Percentiles rank a stretch among this genome's conserved stretches.
Evolutionary conservation across 30 jellyfish, hydroid and myxozoan genomes (phyloP).

Genomic region (Aurelia sp.): DNA sequence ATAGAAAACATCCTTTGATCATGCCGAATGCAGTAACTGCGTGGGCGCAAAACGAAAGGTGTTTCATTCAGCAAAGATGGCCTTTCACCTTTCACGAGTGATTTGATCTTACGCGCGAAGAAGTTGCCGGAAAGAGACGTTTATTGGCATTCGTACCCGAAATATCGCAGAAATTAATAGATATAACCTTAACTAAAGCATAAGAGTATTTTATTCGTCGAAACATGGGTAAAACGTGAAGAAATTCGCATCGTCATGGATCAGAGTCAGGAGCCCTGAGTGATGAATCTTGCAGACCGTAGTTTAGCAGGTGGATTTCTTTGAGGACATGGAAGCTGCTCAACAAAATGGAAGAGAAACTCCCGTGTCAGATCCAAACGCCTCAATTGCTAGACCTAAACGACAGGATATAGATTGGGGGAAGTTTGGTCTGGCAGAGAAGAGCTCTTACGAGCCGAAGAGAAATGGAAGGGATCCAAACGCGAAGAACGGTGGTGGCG

Average conservation of each 20-base stretch:
- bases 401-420: conserved; percentile 79
- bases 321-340: conserved; percentile 15
- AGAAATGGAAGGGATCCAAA: conserved; percentile 8
- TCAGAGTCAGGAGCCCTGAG: too few species aligned
- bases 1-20: too few species aligned
- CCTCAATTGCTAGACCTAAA: conserved; percentile 15
- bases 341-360: conserved; percentile 13
- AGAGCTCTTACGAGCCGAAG: conserved; percentile 63
- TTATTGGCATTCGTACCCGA: too few species aligned
- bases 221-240: too few species aligned
- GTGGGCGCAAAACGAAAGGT: conserved; percentile 32
- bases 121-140: conserved; percentile 7
- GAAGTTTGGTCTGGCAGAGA: conserved; percentile 77
- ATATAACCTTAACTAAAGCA: too few species aligned
- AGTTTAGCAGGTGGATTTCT: neutral
- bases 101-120: neutral
- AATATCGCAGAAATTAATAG: too few species aligned
- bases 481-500: conserved; percentile 6
- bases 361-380: neutral
- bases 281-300: neutral
- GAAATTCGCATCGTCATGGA: too few species aligned
- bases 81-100: conserved; percentile 40
- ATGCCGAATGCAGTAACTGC: neutral
- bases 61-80: conserved; percentile 30
- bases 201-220: too few species aligned